phyloP scores from a whole-genome alignment of 2,888 invertebrate species.

The Chymomyza amoena region DNA sequence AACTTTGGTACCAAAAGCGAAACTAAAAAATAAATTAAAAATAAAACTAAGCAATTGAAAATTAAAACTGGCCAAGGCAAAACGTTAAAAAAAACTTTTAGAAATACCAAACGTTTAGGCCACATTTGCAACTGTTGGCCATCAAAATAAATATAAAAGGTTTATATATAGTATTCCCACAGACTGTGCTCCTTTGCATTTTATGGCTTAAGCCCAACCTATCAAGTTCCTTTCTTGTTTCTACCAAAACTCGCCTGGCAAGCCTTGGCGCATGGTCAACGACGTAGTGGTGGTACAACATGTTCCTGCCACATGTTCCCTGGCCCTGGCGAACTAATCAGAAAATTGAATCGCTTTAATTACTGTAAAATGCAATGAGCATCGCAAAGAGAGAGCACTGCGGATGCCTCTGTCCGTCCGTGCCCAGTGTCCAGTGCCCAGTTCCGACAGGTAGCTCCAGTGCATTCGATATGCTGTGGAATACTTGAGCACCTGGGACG shows the following conservation, averaged over 20 bases:
- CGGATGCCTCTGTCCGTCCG: not conserved
- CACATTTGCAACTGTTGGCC: not conserved
- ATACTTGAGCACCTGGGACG: not conserved
- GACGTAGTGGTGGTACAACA: slow-evolving; percentile 41
- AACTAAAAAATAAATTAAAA: not conserved
- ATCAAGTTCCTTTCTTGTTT: not conserved
- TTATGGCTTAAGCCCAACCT: slow-evolving; percentile 44
- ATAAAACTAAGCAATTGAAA: slow-evolving; percentile 37
- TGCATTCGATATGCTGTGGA: slow-evolving; percentile 4
- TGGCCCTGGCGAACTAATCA: slow-evolving; percentile 76
- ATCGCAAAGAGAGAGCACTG: slow-evolving; percentile 21
- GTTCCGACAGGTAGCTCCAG: slow-evolving; percentile 8
- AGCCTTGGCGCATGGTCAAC: slow-evolving; percentile 5
- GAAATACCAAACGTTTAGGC: slow-evolving; percentile 1
- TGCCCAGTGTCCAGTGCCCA: too few species aligned
- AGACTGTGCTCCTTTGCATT: slow-evolving; percentile 56
- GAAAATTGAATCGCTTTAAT: slow-evolving; percentile 79
- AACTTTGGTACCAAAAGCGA: slow-evolving; percentile 2
- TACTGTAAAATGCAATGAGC: slow-evolving; percentile 76
- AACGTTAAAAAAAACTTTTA: not conserved
- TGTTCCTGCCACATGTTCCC: slow-evolving; percentile 59
- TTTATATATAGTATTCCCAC: slow-evolving; percentile 5
- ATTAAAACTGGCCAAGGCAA: slow-evolving; percentile 54
- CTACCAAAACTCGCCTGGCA: slow-evolving; percentile 34
- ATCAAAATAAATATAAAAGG: not conserved